Conservation (phyloP, 2,888 invertebrate genomes). For the Sinhomidia bicolor region DNA sequence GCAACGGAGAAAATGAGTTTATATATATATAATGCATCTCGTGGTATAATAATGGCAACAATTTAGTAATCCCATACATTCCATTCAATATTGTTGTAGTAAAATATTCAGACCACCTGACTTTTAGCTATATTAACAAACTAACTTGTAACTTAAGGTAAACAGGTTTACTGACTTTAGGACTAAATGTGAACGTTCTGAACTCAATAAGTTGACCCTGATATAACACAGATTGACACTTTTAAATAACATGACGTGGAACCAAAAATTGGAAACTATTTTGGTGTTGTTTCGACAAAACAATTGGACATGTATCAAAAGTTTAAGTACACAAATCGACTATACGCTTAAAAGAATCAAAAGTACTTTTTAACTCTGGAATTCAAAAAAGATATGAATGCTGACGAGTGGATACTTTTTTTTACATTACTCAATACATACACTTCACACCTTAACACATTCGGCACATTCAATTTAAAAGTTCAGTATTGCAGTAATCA, state of each 20-base stretch:
- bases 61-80: constrained; percentile 6
- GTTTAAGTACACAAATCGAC: constrained; percentile 43
- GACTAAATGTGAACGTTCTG: background rate
- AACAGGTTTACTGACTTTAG: background rate
- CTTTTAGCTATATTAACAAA: background rate
- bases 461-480: background rate
- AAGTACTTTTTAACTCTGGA: constrained; percentile 36
- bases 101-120: background rate
- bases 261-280: background rate
- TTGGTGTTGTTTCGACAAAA: background rate
- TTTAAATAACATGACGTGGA: background rate
- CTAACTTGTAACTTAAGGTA: background rate
- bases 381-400: background rate
- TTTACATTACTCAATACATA: background rate
- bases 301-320: background rate
- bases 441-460: background rate
- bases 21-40: constrained; percentile 4
- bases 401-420: background rate
- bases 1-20: constrained; percentile 10
- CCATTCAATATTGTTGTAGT: background rate
- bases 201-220: background rate
- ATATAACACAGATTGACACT: background rate
- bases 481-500: background rate
- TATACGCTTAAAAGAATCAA: background rate
- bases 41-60: constrained; percentile 30